Percentiles rank a stretch among this genome's conserved stretches.
phyloP scores from a whole-genome alignment of 2,888 invertebrate genomes.

The Orthosia gracilis region DNA sequence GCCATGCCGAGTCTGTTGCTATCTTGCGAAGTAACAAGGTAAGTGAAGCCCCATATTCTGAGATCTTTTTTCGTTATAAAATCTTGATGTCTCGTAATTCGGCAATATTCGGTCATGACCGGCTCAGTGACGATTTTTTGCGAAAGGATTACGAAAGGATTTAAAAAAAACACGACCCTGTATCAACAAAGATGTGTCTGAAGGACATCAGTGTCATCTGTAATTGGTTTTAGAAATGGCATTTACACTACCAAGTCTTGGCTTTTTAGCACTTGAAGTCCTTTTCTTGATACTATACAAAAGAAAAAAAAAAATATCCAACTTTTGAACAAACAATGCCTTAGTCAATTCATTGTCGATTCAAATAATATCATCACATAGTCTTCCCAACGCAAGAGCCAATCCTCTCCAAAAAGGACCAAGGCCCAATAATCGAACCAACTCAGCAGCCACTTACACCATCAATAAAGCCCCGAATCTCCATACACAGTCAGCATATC shows the following conservation, averaged over 20 bases:
- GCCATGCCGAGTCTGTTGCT: neutral
- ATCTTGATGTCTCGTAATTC: neutral
- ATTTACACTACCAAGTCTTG: neutral
- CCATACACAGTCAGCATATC: conserved; percentile 41
- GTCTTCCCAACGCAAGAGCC: neutral
- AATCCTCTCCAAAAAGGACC: conserved; percentile 12
- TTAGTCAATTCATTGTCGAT: neutral
- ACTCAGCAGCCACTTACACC: conserved; percentile 54
- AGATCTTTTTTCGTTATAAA: neutral
- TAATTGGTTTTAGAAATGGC: neutral
- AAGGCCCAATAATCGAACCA: conserved; percentile 28
- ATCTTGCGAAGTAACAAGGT: neutral
- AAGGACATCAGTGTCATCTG: neutral
- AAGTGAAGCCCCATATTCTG: neutral
- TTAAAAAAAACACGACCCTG: neutral
- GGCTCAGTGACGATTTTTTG: neutral
- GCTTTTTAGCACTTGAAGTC: neutral
- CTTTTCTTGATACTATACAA: neutral
- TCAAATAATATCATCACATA: conserved; percentile 3
- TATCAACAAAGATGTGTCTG: neutral
- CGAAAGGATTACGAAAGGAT: neutral
- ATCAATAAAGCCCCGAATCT: conserved; percentile 46
- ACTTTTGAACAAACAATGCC: neutral
- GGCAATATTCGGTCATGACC: neutral
- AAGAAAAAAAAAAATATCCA: neutral